phyloP scores from a whole-genome alignment of 1,140 invertebrate species.

The Platorchestia sp. region DNA sequence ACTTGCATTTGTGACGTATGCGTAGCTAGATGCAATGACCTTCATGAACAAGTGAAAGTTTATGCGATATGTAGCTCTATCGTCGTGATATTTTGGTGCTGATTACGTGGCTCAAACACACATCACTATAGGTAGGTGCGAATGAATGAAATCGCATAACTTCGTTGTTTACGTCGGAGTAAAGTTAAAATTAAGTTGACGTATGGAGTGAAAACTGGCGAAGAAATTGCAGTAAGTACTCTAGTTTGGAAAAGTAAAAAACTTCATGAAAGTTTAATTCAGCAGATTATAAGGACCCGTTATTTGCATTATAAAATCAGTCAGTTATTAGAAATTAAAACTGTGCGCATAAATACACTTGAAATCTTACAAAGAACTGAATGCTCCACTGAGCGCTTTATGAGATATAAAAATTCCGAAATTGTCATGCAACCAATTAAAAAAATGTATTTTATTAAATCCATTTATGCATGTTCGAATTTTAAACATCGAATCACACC shows the following conservation, averaged over 20 bases:
- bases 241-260: no score
- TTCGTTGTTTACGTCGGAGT: background rate
- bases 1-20: background rate
- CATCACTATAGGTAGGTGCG: background rate
- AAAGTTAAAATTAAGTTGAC: background rate
- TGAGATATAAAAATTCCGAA: no score
- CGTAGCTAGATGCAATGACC: background rate
- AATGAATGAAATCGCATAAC: background rate
- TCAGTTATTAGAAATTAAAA: background rate
- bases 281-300: background rate
- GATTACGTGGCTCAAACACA: background rate
- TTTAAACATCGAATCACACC: no score
- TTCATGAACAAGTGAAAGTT: background rate
- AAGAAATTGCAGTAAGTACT: no score
- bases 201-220: background rate
- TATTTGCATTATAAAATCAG: background rate
- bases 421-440: no score
- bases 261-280: no score
- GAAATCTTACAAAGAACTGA: background rate
- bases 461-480: no score
- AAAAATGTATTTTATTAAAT: no score
- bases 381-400: background rate
- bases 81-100: background rate
- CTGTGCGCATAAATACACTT: background rate
- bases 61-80: background rate